Percentiles rank a stretch among this genome's conserved stretches.
Evolutionary conservation across 2,888 invertebrate genomes (phyloP).

Genomic region (Coremacera marginata): DNA sequence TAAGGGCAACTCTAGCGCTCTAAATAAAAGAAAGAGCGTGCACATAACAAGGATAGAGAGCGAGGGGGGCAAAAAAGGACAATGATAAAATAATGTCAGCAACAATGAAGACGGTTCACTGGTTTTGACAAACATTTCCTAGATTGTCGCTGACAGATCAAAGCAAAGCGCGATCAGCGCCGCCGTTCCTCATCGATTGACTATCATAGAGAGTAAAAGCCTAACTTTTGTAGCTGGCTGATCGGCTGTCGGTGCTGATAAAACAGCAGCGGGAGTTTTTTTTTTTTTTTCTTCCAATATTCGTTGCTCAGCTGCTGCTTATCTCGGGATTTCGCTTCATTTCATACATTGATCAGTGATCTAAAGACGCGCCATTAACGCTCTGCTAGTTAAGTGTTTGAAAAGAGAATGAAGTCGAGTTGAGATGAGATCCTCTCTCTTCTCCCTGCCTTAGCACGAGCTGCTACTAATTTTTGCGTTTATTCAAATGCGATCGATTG

Average conservation of each 20-base stretch:
- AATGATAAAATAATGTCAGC: slow-evolving; percentile 66
- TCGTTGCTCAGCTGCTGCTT: slow-evolving; percentile 14
- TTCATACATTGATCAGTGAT: slow-evolving; percentile 18
- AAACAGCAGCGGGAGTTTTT: no score
- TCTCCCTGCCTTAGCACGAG: slow-evolving; percentile 45
- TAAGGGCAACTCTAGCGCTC: no score
- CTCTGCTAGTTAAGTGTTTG: not conserved
- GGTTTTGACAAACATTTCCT: slow-evolving; percentile 71
- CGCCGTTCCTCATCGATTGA: not conserved
- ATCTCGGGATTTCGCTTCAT: slow-evolving; percentile 23
- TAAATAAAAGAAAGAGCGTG: not conserved
- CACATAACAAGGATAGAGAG: not conserved
- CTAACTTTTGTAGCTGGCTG: no score
- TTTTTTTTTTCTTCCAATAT: not conserved
- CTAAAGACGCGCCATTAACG: not conserved
- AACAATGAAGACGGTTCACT: slow-evolving; percentile 69
- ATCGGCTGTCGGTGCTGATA: no score
- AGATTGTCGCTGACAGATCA: slow-evolving; percentile 70
- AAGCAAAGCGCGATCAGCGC: slow-evolving; percentile 50
- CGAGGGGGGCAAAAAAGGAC: not conserved
- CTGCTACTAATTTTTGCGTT: slow-evolving; percentile 46
- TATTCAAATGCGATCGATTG: slow-evolving; percentile 41
- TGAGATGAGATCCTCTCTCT: no score
- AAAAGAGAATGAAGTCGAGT: no score
- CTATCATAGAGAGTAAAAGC: not conserved